Evolutionary conservation across 2,797 vertebrate genomes (phyloP).

Genomic region (Hypotaenidia okinawae): DNA sequence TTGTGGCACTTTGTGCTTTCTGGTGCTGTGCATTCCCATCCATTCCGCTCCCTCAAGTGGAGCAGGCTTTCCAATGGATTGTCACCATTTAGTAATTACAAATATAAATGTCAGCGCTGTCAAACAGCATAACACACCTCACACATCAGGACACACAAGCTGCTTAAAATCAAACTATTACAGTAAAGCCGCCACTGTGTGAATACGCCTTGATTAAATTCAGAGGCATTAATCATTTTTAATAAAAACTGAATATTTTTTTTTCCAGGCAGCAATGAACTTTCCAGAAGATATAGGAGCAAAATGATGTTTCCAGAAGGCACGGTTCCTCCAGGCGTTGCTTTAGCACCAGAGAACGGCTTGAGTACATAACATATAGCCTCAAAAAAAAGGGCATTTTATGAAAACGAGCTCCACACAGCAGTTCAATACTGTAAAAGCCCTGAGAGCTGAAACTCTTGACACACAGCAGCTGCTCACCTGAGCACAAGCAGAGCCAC

Average conservation of each 20-base stretch:
- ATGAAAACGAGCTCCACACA: not conserved
- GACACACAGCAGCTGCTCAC: not conserved
- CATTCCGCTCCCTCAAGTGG: not conserved
- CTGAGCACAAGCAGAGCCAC: not conserved
- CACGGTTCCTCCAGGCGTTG: not conserved
- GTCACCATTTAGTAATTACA: constrained; percentile 70
- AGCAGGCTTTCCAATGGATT: constrained; percentile 36
- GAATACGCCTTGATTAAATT: constrained; percentile 66
- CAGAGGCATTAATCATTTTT: constrained; percentile 71
- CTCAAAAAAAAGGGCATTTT: not conserved
- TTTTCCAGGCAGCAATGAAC: constrained; percentile 58
- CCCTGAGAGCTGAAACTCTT: not conserved
- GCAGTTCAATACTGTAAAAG: not conserved
- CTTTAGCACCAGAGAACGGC: not conserved
- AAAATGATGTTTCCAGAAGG: constrained; percentile 37
- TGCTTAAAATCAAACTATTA: constrained; percentile 51
- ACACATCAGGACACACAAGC: constrained; percentile 74
- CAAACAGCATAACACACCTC: constrained; percentile 68
- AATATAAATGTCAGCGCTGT: constrained; percentile 74
- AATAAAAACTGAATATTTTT: constrained; percentile 62
- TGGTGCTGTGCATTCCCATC: not conserved
- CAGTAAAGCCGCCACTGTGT: not conserved
- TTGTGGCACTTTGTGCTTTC: not conserved
- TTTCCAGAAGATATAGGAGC: constrained; percentile 36
- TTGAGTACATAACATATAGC: not conserved